Percentiles rank a stretch among this genome's conserved stretches.
Evolutionary conservation across 2,113 vertebrate genomes (phyloP).

Genomic region (Ardeotis arabs): DNA sequence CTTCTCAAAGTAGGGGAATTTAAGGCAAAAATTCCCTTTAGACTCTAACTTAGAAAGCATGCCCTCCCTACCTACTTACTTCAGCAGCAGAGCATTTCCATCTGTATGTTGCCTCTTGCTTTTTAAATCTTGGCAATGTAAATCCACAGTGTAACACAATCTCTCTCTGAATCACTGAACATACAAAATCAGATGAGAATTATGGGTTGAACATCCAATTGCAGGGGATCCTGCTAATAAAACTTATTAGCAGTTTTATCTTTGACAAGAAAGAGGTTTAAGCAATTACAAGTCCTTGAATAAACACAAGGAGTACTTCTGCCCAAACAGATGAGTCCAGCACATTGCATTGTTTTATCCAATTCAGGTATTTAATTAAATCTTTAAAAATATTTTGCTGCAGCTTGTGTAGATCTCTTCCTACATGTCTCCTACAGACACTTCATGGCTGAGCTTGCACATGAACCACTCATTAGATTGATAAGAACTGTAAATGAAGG

Average conservation of each 20-base stretch:
- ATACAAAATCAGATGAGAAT: not conserved
- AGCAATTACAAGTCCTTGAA: not conserved
- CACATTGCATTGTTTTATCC: not conserved
- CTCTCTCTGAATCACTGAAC: not conserved
- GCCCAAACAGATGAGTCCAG: not conserved
- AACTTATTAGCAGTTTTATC: not conserved
- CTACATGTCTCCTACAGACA: not conserved
- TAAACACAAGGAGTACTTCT: not conserved
- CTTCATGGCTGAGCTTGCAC: not conserved
- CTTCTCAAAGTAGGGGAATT: not conserved
- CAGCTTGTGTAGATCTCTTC: not conserved
- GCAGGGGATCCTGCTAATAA: not conserved
- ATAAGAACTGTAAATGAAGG: not conserved
- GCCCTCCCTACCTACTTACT: not conserved
- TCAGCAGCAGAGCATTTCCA: not conserved
- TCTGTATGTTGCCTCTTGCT: not conserved
- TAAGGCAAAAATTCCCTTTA: not conserved
- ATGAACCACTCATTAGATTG: not conserved
- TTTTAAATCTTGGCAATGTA: not conserved
- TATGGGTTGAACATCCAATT: not conserved
- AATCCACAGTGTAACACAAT: not conserved
- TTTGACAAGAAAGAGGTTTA: not conserved
- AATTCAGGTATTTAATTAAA: not conserved
- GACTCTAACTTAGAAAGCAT: not conserved
- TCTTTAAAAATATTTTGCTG: not conserved